phyloP scores from a whole-genome alignment of 2,113 vertebrate genomes.

The Electrona antarctica region DNA sequence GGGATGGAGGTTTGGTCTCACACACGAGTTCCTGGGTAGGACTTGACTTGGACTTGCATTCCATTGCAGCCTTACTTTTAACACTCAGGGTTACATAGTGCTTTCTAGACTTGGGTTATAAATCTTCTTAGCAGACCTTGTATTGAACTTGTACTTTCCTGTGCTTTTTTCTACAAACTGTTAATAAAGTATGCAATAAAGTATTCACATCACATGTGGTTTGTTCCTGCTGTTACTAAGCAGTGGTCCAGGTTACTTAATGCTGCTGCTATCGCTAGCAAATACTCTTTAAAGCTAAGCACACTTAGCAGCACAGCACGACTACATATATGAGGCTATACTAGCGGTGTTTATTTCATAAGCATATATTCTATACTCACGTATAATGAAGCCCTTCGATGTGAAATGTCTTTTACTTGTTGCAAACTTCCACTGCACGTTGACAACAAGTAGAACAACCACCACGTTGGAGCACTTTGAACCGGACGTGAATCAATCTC shows the following conservation, averaged over 20 bases:
- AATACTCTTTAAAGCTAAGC: neutral
- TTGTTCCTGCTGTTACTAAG: neutral
- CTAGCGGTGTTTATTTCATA: neutral
- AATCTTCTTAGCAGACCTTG: too few relatives aligned
- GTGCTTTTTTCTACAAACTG: too few relatives aligned
- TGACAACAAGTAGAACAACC: constrained; percentile 40
- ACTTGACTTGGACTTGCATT: too few relatives aligned
- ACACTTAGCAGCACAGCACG: neutral
- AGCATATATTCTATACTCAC: neutral
- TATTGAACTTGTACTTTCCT: too few relatives aligned
- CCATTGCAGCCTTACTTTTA: too few relatives aligned
- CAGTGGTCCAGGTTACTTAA: neutral
- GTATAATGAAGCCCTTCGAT: neutral
- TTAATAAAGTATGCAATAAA: too few relatives aligned
- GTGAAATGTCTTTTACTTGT: neutral
- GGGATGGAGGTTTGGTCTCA: too few relatives aligned
- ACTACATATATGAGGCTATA: too few relatives aligned
- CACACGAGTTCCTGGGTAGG: too few relatives aligned
- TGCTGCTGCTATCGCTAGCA: neutral
- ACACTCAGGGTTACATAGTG: too few relatives aligned
- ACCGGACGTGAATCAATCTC: constrained; percentile 48
- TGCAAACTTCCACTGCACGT: constrained; percentile 15
- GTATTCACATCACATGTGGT: too few relatives aligned
- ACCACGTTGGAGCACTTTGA: constrained; percentile 71
- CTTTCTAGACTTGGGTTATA: too few relatives aligned